Percentiles rank a stretch among this genome's conserved stretches.
Evolutionary conservation across 2,888 invertebrate species (phyloP).

Genomic region (Phyllotreta striolata): DNA sequence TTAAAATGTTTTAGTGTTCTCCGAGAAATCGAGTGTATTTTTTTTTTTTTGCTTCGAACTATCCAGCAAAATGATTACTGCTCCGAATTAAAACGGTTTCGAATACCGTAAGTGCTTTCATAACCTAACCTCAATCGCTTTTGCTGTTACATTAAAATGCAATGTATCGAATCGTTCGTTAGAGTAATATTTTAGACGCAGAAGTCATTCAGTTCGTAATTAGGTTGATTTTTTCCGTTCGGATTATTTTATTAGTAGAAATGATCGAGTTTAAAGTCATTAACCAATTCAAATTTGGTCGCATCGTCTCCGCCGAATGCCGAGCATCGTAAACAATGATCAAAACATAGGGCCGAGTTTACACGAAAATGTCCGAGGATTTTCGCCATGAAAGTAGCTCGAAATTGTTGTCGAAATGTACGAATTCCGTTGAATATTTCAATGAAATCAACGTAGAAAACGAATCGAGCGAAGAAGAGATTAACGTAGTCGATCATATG

Average conservation of each 20-base stretch:
- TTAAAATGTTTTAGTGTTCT: conserved; percentile 12
- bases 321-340: conserved; percentile 58
- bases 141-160: too few relatives aligned
- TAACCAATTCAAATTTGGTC: conserved; percentile 21
- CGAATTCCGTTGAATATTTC: conserved; percentile 51
- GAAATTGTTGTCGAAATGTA: conserved; percentile 53
- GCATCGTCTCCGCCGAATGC: conserved; percentile 38
- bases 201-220: neutral
- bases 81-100: neutral
- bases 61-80: conserved; percentile 1
- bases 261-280: conserved; percentile 3
- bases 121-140: conserved; percentile 4
- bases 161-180: too few relatives aligned
- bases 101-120: conserved; percentile 3
- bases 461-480: conserved; percentile 35
- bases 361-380: conserved; percentile 62
- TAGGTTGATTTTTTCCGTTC: neutral
- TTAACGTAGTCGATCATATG: conserved; percentile 74
- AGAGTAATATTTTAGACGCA: neutral
- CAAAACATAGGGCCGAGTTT: conserved; percentile 60
- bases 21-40: neutral
- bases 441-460: conserved; percentile 41
- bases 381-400: conserved; percentile 57
- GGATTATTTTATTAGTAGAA: neutral
- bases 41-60: conserved; percentile 1